Evolutionary conservation across 2,797 vertebrate genomes (phyloP), one percentile per base, ranked within the genome.

Genomic region (Centropyge bicolor): DNA sequence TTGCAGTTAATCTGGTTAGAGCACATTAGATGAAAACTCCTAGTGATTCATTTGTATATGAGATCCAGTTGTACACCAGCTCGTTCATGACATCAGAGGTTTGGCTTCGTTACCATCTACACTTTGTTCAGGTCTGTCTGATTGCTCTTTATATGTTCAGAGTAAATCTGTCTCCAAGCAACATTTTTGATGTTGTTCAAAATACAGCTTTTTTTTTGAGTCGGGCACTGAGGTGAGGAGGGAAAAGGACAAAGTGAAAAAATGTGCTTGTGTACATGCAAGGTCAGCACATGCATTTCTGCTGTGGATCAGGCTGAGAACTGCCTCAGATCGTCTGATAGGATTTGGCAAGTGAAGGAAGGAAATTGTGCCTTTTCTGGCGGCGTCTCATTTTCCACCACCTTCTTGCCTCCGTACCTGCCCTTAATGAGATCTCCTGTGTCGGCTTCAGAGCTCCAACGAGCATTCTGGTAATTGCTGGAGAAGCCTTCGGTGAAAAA

Each of bases 131-230:
- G 73, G 83, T 86, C 74, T 27, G 52, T 83, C 83, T 84, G 86
- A 92, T 92, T 89, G 70, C 86, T 69, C 78, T 80, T 81, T 77
- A 74, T 72, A 70, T 38, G 63, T 77, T 84, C 22, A 27, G 78
- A 74, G 76, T 67, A 82, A 88, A 78, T 82, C 76, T 40, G 89
- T 94, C 74, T 89, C 93, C 71, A 49, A 72, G 90, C 91, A 92
- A 91, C 91, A 84, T 68, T 86, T 84, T 66, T 80, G n/a, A 69
- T 91, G 88, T 91, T 93, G 82, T 90, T 71, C 87, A 92, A 92
- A 93, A 91, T 84, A 89, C 8, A 54, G 70, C 4, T 60, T 68
- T 60, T 70, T 70, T 70, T 64, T 51, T 41, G 17, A 56, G 38
- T 57, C 0, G 16, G 48, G 64, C 27, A 31, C 49, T 40, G 27